Base-by-base conservation (phyloP, 2,113 vertebrate genomes). In the Stigmatopora argus region DNA sequence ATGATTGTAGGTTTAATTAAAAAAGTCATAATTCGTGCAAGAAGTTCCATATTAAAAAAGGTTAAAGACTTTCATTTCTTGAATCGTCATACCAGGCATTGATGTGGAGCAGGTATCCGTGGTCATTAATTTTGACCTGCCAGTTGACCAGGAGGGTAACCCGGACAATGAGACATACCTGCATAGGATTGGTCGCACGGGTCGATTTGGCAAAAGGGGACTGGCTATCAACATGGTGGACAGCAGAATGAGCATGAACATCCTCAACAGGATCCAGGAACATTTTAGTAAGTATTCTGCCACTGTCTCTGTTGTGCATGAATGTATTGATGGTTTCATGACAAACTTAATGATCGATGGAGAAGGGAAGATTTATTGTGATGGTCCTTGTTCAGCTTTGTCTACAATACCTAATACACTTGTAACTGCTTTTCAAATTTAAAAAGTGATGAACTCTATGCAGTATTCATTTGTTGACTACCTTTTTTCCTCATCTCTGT, bases 151-250 rank as follows among this genome's bases (percentile, higher is more conserved):
- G 79, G 96, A 96, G 0, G 94, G 95, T 1, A 96, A 95, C 67
- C 96, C 96, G 0, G 97, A 98, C 78, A 97, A 97, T 0, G 96
- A 99, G 87, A 99, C 95, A 0, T 98, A 99, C 60, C 89, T 98
- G 80, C 97, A 99, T 86, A 87, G 95, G 4, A 98, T 99, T 0
- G 96, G 97, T 1, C 94, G 96, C 74, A 99, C 96, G 0, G 97
- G 96, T 5, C 93, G 95, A 72, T 99, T 99, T 1, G 97, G 97
- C 84, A 99, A 98, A 84, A 87, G 95, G 23, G 97, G 95, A 1
- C 85, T 98, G 84, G 96, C 96, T 0, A 91, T 98, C 67, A 98
- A 98, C 89, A 97, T 98, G 97, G 94, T 99, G 58, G 96, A 99
- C 92, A 94, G 96, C 93, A 96, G 92, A 78, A 92, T 93, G 90